Evolutionary conservation across 2,113 vertebrate species (phyloP).

Genomic region (Macroglossus sobrinus): DNA sequence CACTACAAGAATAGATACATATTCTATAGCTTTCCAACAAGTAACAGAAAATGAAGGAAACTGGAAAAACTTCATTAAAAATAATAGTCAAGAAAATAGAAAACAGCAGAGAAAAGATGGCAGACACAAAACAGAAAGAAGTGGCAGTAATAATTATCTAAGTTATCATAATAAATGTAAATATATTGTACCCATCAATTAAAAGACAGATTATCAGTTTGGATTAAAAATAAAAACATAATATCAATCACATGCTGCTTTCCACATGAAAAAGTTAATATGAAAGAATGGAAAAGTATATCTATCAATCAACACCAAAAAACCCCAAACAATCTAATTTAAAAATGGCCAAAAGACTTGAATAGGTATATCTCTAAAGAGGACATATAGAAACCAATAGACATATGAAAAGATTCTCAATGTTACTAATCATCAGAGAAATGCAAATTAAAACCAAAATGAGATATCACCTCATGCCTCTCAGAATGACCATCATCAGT

Average conservation of each 20-base stretch:
- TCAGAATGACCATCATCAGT: no score
- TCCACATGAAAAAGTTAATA: background rate
- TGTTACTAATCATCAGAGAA: no score
- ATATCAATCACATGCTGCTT: background rate
- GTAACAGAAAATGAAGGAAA: background rate
- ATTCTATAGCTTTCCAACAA: background rate
- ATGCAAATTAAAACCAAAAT: no score
- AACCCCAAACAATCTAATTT: no score
- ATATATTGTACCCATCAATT: background rate
- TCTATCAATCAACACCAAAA: no score
- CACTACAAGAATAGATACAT: background rate
- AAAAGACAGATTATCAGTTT: background rate
- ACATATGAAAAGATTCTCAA: no score
- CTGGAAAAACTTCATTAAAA: background rate
- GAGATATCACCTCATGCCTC: no score
- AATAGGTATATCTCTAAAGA: no score
- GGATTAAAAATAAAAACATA: background rate
- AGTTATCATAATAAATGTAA: background rate
- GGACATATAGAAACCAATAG: no score
- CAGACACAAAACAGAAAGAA: background rate
- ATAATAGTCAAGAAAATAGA: background rate
- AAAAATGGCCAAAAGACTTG: no score
- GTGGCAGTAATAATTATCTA: background rate
- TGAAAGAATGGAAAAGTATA: background rate
- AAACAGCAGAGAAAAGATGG: background rate